phyloP scores from a whole-genome alignment of 2,797 vertebrate species.

The Hipposideros larvatus region DNA sequence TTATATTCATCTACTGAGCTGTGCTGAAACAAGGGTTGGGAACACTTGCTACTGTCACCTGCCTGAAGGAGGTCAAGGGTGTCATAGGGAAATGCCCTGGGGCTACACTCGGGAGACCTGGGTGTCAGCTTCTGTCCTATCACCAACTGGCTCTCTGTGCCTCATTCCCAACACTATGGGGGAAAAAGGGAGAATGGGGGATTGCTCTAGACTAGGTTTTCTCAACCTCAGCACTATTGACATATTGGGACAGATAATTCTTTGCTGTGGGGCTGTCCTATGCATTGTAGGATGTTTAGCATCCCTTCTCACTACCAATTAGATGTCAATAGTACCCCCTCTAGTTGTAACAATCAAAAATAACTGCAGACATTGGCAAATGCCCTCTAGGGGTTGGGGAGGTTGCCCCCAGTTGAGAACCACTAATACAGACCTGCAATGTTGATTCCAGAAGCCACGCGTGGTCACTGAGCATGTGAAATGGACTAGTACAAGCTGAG shows the following conservation, averaged over 20 bases:
- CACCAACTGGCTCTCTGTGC: neutral
- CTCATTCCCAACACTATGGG: neutral
- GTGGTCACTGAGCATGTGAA: neutral
- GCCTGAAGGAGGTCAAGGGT: fast-evolving
- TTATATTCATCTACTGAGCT: neutral
- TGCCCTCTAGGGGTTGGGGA: neutral
- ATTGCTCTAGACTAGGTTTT: neutral
- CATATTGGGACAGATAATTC: neutral
- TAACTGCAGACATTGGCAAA: neutral
- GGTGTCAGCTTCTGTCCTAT: neutral
- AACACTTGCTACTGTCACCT: neutral
- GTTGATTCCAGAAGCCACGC: neutral
- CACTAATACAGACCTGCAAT: fast-evolving
- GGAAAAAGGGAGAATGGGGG: too few species aligned
- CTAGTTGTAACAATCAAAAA: neutral
- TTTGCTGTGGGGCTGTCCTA: neutral
- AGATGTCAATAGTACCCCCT: neutral
- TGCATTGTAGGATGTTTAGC: neutral
- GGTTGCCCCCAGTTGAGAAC: neutral
- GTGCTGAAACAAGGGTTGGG: neutral
- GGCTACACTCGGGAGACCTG: neutral
- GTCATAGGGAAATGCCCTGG: neutral
- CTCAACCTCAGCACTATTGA: neutral
- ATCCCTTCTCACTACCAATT: neutral
- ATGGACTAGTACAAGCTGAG: neutral